Evolutionary conservation across 2,888 invertebrate species (phyloP).

Genomic region (Melieria picta): DNA sequence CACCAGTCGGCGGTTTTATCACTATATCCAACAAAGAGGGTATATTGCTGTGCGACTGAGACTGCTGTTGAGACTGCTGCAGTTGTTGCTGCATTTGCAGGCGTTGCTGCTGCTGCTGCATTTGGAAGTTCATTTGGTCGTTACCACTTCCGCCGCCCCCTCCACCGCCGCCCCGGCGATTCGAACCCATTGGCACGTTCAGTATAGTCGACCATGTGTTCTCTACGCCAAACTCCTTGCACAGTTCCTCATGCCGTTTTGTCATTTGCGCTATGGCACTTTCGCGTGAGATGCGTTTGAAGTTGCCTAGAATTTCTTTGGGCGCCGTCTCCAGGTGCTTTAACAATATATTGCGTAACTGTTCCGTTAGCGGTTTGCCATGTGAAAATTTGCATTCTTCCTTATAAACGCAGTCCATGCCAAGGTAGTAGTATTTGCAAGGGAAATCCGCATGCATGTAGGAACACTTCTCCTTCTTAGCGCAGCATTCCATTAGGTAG

Average conservation of each 20-base stretch:
- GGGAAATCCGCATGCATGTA: slow-evolving; percentile 98
- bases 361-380: slow-evolving; percentile 84
- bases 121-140: slow-evolving; percentile 18
- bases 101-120: slow-evolving; percentile 35
- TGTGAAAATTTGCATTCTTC: slow-evolving; percentile 96
- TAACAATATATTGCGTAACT: slow-evolving; percentile 73
- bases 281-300: slow-evolving; percentile 83
- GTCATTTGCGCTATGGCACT: slow-evolving; percentile 72
- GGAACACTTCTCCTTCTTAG: slow-evolving; percentile 93
- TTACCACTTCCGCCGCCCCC: slow-evolving; percentile 35
- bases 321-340: slow-evolving; percentile 90
- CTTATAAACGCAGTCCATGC: slow-evolving; percentile 82
- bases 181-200: slow-evolving; percentile 30
- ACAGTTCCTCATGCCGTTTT: slow-evolving; percentile 67
- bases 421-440: slow-evolving; percentile 96
- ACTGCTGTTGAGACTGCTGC: slow-evolving; percentile 39
- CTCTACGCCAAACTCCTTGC: slow-evolving; percentile 64
- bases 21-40: slow-evolving; percentile 65
- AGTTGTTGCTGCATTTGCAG: slow-evolving; percentile 37
- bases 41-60: slow-evolving; percentile 45
- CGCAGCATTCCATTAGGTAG: slow-evolving; percentile 93
- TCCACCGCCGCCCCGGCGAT: slow-evolving; percentile 39
- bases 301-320: slow-evolving; percentile 90
- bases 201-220: slow-evolving; percentile 51
- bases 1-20: slow-evolving; percentile 55